Conservation (phyloP, 2,113 vertebrate species). For the Marcusenius ussheri region DNA sequence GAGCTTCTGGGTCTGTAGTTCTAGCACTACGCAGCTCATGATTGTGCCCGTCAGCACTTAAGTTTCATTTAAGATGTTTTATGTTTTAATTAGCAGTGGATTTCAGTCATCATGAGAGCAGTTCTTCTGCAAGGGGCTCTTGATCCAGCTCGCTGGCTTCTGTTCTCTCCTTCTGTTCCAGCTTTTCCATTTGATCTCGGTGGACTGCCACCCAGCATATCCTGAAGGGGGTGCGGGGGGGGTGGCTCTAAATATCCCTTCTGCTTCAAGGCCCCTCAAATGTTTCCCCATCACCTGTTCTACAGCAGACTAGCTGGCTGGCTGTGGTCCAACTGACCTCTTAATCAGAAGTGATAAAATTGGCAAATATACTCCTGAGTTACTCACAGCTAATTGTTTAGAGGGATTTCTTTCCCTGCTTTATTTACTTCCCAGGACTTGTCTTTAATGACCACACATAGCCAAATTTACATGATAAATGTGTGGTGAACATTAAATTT, state of each 20-base stretch:
- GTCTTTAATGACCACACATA: neutral
- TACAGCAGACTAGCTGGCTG: neutral
- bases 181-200: neutral
- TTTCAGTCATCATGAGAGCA: conserved; percentile 5
- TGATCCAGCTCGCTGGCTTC: neutral
- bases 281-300: conserved; percentile 3
- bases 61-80: neutral
- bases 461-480: neutral
- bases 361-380: neutral
- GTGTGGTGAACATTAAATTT: neutral
- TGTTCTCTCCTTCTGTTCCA: neutral
- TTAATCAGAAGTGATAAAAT: neutral
- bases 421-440: neutral
- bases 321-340: neutral
- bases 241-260: neutral
- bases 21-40: neutral
- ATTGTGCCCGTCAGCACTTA: neutral
- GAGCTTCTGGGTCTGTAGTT: neutral
- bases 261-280: neutral
- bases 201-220: neutral
- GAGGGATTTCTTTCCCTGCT: neutral
- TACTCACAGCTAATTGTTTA: neutral
- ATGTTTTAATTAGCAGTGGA: conserved; percentile 7
- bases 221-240: conserved; percentile 6
- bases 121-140: neutral